Percentiles rank a stretch among this genome's conserved stretches.
These are phyloP conservation scores for Scaeva pyrastri DNA, from an alignment of 2,888 invertebrate species.

Conservation along the genomic window DNA sequence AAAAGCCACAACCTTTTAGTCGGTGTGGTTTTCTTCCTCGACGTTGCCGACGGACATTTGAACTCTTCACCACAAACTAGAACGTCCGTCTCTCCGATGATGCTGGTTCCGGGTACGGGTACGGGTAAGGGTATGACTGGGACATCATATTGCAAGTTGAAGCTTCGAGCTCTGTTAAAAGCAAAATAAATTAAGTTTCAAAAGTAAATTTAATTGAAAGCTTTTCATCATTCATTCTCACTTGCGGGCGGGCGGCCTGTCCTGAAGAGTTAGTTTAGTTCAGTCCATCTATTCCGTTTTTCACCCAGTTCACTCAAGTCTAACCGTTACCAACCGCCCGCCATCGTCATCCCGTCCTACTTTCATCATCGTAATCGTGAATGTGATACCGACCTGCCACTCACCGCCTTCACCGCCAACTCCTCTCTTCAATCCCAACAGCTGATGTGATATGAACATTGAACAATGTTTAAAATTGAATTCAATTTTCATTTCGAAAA, in stretches of 20 bases:
- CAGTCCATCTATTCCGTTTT: conserved; percentile 31
- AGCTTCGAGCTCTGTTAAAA: conserved; percentile 57
- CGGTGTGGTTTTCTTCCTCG: conserved; percentile 43
- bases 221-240: conserved; percentile 74
- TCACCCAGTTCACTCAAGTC: conserved; percentile 1
- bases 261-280: conserved; percentile 25
- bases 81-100: background rate
- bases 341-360: background rate
- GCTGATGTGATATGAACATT: conserved; percentile 24
- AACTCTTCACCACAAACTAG: conserved; percentile 18
- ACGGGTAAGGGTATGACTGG: background rate
- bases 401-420: background rate
- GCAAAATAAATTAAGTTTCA: conserved; percentile 76
- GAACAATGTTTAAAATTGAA: conserved; percentile 60
- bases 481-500: conserved; percentile 50
- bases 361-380: background rate
- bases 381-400: too few relatives aligned
- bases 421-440: background rate
- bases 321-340: background rate
- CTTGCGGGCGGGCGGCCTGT: conserved; percentile 38
- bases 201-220: conserved; percentile 75
- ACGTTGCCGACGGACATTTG: conserved; percentile 22
- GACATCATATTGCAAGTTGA: conserved; percentile 40
- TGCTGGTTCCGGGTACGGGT: too few relatives aligned
- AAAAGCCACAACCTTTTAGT: conserved; percentile 70